A percentile compares a stretch with the other conserved stretches of the same genome.
phyloP scores from a whole-genome alignment of 2,113 vertebrate species.

The Nannobrachium achirus region DNA sequence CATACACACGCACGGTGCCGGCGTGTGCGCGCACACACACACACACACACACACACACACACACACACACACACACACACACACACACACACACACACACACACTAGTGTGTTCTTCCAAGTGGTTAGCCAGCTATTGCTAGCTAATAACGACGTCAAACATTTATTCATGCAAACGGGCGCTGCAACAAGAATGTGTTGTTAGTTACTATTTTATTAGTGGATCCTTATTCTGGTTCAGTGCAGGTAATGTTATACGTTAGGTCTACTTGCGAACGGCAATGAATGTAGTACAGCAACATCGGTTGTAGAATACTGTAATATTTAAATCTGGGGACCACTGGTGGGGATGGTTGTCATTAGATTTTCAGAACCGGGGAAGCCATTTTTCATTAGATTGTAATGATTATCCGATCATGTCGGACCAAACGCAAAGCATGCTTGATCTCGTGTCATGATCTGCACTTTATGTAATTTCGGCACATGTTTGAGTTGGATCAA shows the following conservation, averaged over 20 bases:
- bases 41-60: too few species aligned
- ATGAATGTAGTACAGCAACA: neutral
- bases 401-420: conserved; percentile 28
- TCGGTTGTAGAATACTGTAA: neutral
- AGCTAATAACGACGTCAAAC: conserved; percentile 70
- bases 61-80: too few species aligned
- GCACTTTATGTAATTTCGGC: too few species aligned
- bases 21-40: conserved; percentile 9
- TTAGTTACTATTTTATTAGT: neutral
- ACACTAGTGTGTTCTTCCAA: conserved; percentile 42
- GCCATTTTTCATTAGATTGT: conserved; percentile 73
- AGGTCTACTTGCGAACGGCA: too few species aligned
- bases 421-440: conserved; percentile 11
- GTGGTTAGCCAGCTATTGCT: conserved; percentile 38
- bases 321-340: conserved; percentile 26
- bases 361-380: conserved; percentile 61
- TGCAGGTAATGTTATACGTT: neutral
- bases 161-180: conserved; percentile 38
- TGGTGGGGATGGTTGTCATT: conserved; percentile 63
- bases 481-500: too few species aligned
- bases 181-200: neutral
- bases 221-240: neutral
- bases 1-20: neutral
- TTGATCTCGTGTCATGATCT: too few species aligned
- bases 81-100: conserved; percentile 8